Base-by-base conservation (phyloP, 2,888 invertebrate genomes). In the Leptopilina syphax region DNA sequence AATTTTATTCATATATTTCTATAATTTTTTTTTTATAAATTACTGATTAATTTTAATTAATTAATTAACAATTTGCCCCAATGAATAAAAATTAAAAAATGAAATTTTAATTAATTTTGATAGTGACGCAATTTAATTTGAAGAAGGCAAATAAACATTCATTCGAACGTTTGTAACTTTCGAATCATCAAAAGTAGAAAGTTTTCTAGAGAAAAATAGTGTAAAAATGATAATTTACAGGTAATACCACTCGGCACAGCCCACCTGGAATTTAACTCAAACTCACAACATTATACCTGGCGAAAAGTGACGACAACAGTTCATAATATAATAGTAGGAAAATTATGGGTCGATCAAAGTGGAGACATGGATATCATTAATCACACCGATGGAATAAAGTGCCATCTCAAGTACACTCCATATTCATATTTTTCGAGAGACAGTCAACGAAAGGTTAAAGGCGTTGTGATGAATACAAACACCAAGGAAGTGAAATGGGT, bases 301-400 rank as follows among this genome's bases (percentile, higher is more conserved):
- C 95, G 98, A 86, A 99, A 99, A 94, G 96, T 99, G 77, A 99
- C 98, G 34, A 99, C 99, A 34, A 99, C 99, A 6, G 98, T 99
- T 77, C 99, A 99, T 94, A 99, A 99, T 92, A 99, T 99, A 88
- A 99, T 99, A 88, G 99, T 99, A 80, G 99, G 99, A 85, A 98
- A 98, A 93, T 94, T 99, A 86, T 99, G 99, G 99, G 98, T 99
- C 81, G 99, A 99, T 93, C 98, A 99, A 93, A 98, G 99, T 92
- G 99, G 99, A 68, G 99, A 99, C 91, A 99, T 98, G 98, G 98
- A 99, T 92, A 99, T 99, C 84, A 94, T 95, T 81, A 99, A 99
- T 91, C 96, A 97, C 84, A 96, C 95, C 67, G 95, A 96, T 77
- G 98, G 98, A 77, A 97, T 98, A 90, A 97, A 97, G 92, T 99